Evolutionary conservation across 2,797 vertebrate genomes (phyloP).

Genomic region (Tangara arthus): DNA sequence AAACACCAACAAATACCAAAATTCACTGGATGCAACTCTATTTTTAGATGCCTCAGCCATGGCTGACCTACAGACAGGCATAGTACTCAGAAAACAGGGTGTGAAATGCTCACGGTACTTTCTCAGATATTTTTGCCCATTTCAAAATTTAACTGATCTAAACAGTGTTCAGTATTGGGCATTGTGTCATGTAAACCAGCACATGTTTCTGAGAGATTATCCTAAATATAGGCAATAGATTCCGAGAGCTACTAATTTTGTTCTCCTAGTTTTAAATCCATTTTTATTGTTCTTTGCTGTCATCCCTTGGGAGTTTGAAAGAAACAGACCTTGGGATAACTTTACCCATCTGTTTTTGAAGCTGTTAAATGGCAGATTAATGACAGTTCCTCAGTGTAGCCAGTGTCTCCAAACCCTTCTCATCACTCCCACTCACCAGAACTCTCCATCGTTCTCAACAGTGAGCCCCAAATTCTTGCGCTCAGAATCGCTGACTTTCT

Average conservation of each 20-base stretch:
- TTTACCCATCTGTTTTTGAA: neutral
- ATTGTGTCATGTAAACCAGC: neutral
- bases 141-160: neutral
- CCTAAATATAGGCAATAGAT: neutral
- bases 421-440: slow-evolving; percentile 82
- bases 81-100: neutral
- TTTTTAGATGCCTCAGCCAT: neutral
- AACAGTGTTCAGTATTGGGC: neutral
- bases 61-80: neutral
- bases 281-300: neutral
- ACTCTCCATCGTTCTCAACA: slow-evolving; percentile 91
- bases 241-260: neutral
- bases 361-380: neutral
- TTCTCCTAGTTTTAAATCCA: neutral
- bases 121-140: neutral
- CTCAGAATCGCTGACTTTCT: slow-evolving; percentile 83
- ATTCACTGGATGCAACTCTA: neutral
- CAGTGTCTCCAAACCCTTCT: neutral
- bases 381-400: neutral
- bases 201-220: neutral
- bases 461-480: slow-evolving; percentile 82
- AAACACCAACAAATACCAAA: neutral
- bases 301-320: neutral
- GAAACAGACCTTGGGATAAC: neutral
- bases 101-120: neutral